phyloP scores from a whole-genome alignment of 2,888 invertebrate species.

The Eilema griseolum region DNA sequence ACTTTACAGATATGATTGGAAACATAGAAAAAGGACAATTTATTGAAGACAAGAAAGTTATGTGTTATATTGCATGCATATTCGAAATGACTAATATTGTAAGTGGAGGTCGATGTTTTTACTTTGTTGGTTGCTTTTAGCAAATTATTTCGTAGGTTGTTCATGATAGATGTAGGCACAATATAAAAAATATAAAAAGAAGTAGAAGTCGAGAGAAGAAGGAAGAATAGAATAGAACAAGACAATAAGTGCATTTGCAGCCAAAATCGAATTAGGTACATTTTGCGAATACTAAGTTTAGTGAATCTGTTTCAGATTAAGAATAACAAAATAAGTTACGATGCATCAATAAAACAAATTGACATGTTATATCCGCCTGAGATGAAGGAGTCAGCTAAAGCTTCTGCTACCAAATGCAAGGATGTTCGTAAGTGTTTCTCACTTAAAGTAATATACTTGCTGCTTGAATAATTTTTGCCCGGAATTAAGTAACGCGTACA shows the following conservation, averaged over 20 bases:
- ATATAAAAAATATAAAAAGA: no score
- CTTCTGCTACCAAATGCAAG: conserved; percentile 69
- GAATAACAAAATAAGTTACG: conserved; percentile 76
- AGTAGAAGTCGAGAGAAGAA: no score
- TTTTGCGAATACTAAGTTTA: not conserved
- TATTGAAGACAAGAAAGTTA: conserved; percentile 74
- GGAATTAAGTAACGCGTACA: not conserved
- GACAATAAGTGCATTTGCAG: not conserved
- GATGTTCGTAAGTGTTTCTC: conserved; percentile 67
- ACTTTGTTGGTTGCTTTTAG: not conserved
- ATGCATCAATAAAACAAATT: conserved; percentile 76
- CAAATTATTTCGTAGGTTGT: not conserved
- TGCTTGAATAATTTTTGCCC: not conserved
- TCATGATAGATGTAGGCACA: not conserved
- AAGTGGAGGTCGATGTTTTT: conserved; percentile 44
- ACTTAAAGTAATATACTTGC: not conserved
- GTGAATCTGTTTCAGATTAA: conserved; percentile 66
- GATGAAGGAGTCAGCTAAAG: conserved; percentile 70
- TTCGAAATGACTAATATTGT: conserved; percentile 77
- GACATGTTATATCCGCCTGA: conserved; percentile 79
- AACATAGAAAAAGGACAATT: conserved; percentile 77
- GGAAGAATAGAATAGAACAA: no score
- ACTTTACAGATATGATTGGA: conserved; percentile 70
- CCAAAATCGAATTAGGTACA: not conserved
- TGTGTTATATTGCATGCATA: conserved; percentile 82